Percentiles rank a stretch among this genome's conserved stretches.
phyloP scores from a whole-genome alignment of 2,797 vertebrate species.

The Parotocinclus haroldoi region DNA sequence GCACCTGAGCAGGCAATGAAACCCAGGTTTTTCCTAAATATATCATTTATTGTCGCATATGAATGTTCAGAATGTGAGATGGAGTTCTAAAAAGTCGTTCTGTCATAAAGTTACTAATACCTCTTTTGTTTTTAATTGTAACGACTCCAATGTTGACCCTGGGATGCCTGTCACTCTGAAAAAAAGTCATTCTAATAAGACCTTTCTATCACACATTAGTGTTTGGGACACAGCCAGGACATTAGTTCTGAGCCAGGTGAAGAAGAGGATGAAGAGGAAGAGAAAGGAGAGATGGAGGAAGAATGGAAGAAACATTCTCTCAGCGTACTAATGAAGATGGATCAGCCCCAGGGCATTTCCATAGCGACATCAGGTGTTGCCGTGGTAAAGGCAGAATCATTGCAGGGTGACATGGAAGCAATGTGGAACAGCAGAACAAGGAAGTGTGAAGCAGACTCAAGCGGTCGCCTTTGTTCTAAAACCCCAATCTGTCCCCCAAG shows the following conservation, averaged over 20 bases:
- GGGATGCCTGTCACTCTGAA: too few species aligned
- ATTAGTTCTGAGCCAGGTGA: conserved; percentile 62
- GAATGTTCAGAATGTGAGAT: too few species aligned
- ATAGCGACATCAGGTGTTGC: conserved; percentile 59
- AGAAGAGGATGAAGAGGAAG: conserved; percentile 54
- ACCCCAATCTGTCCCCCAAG: conserved; percentile 54
- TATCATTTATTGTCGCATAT: too few species aligned
- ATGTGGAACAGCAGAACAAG: conserved; percentile 84
- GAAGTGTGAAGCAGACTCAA: conserved; percentile 96
- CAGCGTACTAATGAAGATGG: conserved; percentile 83
- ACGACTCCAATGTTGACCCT: too few species aligned
- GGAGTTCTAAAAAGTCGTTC: too few species aligned
- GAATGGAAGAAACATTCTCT: conserved; percentile 76
- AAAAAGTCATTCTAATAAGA: not conserved
- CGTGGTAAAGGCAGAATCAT: conserved; percentile 73
- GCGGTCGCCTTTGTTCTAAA: conserved; percentile 81
- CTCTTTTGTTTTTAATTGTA: too few species aligned
- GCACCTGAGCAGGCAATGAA: too few species aligned
- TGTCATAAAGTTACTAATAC: too few species aligned
- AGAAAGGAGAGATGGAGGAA: conserved; percentile 50
- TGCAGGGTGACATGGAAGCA: conserved; percentile 70
- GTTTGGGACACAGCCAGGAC: conserved; percentile 23
- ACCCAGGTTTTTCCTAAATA: too few species aligned
- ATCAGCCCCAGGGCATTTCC: conserved; percentile 52
- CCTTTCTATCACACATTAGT: not conserved